Conservation (phyloP, 1,140 invertebrate genomes). For the Saccostrea glomerata region DNA sequence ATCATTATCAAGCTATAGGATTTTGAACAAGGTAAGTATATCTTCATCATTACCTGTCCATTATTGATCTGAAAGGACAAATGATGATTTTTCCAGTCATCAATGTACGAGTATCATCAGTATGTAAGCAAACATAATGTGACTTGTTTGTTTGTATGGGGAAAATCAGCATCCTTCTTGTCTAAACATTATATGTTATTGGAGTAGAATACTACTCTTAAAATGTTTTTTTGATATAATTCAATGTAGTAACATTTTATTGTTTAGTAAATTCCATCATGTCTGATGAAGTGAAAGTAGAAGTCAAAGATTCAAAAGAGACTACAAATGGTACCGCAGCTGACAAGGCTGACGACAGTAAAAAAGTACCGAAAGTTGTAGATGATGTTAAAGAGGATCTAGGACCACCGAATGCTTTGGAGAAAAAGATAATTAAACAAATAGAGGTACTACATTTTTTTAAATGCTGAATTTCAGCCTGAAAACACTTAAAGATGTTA, state of each 20-base stretch:
- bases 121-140: neutral
- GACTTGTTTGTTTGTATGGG: neutral
- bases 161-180: neutral
- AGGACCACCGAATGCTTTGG: conserved; percentile 56
- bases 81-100: neutral
- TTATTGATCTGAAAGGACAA: neutral
- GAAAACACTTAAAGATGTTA: no score
- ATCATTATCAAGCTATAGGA: neutral
- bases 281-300: conserved; percentile 20
- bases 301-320: neutral
- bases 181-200: neutral
- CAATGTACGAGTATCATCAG: no score
- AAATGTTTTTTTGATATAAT: neutral
- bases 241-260: neutral
- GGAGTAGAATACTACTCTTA: neutral
- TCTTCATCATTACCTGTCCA: neutral
- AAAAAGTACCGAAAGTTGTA: conserved; percentile 26
- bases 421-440: conserved; percentile 69
- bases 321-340: neutral
- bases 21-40: neutral
- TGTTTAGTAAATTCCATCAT: neutral
- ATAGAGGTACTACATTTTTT: conserved; percentile 63
- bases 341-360: conserved; percentile 16
- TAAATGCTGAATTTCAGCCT: neutral
- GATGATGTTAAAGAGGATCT: conserved; percentile 40